A percentile compares a stretch with the other conserved stretches of the same genome.
Conservation (phyloP, 2,888 invertebrate species). For the Melangyna quadrimaculata region DNA sequence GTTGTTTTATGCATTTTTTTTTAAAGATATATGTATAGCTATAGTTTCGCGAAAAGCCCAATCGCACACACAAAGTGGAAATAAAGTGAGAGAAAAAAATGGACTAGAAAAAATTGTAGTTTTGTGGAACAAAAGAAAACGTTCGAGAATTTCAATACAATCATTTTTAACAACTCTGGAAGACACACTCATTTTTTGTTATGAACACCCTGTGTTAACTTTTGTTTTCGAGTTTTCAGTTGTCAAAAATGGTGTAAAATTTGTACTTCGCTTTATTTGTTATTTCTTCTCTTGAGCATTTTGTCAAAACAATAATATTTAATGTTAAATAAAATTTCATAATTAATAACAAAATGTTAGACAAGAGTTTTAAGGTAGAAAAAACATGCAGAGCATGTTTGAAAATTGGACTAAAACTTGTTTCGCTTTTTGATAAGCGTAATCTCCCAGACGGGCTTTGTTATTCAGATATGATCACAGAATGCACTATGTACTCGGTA, state of each 20-base stretch:
- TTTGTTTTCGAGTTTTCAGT: no score
- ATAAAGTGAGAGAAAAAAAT: no score
- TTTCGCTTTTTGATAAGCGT: conserved; percentile 73
- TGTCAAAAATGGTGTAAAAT: neutral
- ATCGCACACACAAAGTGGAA: no score
- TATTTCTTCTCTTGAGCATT: neutral
- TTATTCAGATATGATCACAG: conserved; percentile 74
- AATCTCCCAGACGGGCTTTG: conserved; percentile 57
- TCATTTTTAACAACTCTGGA: no score
- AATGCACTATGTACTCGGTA: conserved; percentile 73
- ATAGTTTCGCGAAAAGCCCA: no score
- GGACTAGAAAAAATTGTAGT: no score
- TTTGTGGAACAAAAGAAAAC: no score
- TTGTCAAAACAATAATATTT: neutral
- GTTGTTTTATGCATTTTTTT: no score
- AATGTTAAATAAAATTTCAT: neutral
- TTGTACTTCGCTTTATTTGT: neutral
- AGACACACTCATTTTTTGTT: no score
- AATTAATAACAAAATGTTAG: conserved; percentile 32
- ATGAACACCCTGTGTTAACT: no score
- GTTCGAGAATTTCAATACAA: no score
- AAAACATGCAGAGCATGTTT: conserved; percentile 60
- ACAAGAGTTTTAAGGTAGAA: conserved; percentile 25
- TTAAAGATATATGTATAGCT: no score
- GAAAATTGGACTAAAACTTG: conserved; percentile 57